phyloP scores from a whole-genome alignment of 2,888 invertebrate species.

The Chloromyia formosa region DNA sequence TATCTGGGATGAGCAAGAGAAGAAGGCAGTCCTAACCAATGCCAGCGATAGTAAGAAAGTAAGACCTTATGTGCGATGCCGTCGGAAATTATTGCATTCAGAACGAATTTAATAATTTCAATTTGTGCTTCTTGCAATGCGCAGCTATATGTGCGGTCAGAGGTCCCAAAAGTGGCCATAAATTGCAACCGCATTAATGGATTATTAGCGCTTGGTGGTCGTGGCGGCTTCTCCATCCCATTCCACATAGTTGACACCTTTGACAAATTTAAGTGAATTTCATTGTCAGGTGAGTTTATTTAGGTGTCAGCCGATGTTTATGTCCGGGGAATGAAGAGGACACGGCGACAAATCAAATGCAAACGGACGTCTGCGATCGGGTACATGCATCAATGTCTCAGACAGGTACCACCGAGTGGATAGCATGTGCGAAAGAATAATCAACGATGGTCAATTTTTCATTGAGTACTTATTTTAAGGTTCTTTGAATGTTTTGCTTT shows the following conservation, averaged over 20 bases:
- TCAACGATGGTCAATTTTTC: background rate
- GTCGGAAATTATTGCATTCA: background rate
- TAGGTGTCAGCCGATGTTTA: slow-evolving; percentile 45
- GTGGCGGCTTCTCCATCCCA: slow-evolving; percentile 4
- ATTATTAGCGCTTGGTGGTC: slow-evolving; percentile 49
- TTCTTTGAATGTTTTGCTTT: too few relatives aligned
- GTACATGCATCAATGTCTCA: background rate
- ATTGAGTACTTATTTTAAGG: background rate
- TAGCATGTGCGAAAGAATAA: background rate
- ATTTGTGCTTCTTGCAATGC: slow-evolving; percentile 24
- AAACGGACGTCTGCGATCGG: background rate
- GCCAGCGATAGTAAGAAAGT: background rate
- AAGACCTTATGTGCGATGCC: background rate
- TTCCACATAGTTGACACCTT: slow-evolving; percentile 43
- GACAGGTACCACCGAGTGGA: background rate
- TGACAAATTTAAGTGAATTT: slow-evolving; percentile 50
- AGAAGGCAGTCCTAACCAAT: background rate
- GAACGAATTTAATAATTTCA: slow-evolving; percentile 34
- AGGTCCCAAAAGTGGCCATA: slow-evolving; percentile 46
- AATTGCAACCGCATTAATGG: slow-evolving; percentile 47
- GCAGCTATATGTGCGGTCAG: slow-evolving; percentile 37
- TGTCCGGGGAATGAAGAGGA: slow-evolving; percentile 24
- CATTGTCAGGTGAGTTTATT: slow-evolving; percentile 48
- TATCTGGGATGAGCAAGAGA: too few relatives aligned
- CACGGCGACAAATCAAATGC: background rate